Base-by-base conservation (phyloP, 2,797 vertebrate genomes). In the Furcifer pardalis region DNA sequence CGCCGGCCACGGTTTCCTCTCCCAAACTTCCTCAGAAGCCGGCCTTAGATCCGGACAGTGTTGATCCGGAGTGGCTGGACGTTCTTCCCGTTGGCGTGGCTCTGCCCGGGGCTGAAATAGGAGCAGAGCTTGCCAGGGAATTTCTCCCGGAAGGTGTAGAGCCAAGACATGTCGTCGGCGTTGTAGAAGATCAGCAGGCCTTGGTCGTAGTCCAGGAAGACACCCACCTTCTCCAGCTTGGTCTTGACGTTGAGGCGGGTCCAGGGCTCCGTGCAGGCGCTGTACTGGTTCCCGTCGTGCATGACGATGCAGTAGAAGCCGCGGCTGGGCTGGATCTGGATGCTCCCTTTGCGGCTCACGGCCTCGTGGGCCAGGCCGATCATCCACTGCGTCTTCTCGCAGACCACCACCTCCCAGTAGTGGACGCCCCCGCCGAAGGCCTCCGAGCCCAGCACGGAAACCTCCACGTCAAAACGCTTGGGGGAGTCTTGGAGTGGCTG, bases 371-470 rank as follows among this genome's bases (percentile, higher is more conserved):
- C 98, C 95, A 99, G 95, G 13, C 98, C 98, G 0, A 99, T 99
- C 97, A 99, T 98, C 98, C 98, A 99, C 95, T 99, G 98, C 46
- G 98, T 99, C 93, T 99, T 99, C 94, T 99, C 98, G 0, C 98
- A 98, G 88, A 99, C 98, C 95, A 98, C 97, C 93, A 99, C 98
- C 92, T 99, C 98, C 98, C 98, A 99, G 95, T 99, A 99, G 89
- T 99, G 98, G 44, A 99, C 97, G 0, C 98, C 98, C 0, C 96
- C 89, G 0, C 94, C 93, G 0, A 99, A 98, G 82, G 97, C 98
- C 94, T 99, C 97, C 0, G 97, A 94, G 0, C 98, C 98, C 93
- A 99, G 94, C 69, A 99, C 98, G 0, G 98, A 99, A 82, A 99
- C 98, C 94, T 99, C 98, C 89, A 99, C 98, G 0, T 99, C 98